These are phyloP conservation scores for Hycleus phaleratus DNA, from an alignment of 1,140 invertebrate genomes.

Conservation along the genomic window DNA sequence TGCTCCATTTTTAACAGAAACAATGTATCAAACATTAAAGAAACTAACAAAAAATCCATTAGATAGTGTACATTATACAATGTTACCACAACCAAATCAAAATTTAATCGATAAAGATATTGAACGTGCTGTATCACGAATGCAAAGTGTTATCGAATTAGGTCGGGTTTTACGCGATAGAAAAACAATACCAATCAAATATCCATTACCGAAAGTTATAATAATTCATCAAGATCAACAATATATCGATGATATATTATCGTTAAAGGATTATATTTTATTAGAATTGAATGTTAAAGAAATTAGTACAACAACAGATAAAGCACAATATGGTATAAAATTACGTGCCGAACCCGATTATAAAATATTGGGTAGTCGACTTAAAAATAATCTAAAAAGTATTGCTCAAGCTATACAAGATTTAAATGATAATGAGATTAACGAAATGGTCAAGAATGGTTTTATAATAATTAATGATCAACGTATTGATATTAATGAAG, in stretches of 20 bases:
- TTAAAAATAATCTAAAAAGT: slow-evolving; percentile 85
- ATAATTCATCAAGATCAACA: slow-evolving; percentile 82
- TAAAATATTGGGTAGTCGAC: slow-evolving; percentile 73
- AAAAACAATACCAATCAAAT: slow-evolving; percentile 91
- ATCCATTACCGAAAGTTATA: slow-evolving; percentile 92
- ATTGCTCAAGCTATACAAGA: slow-evolving; percentile 76
- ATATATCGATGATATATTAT: slow-evolving; percentile 73
- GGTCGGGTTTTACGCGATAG: slow-evolving; percentile 88
- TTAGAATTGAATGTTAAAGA: slow-evolving; percentile 91
- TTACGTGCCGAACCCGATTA: slow-evolving; percentile 90
- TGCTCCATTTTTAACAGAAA: slow-evolving; percentile 94
- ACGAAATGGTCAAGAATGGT: slow-evolving; percentile 65
- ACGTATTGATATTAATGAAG: slow-evolving; percentile 68
- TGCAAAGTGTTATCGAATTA: slow-evolving; percentile 94
- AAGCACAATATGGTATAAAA: slow-evolving; percentile 88
- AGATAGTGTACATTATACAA: slow-evolving; percentile 81
- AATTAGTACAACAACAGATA: slow-evolving; percentile 85
- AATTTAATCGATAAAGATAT: slow-evolving; percentile 78
- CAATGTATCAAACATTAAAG: slow-evolving; percentile 87
- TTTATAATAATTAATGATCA: slow-evolving; percentile 68
- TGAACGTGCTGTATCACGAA: slow-evolving; percentile 80
- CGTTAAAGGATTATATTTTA: slow-evolving; percentile 78
- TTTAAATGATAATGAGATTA: slow-evolving; percentile 72
- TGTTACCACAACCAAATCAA: slow-evolving; percentile 68
- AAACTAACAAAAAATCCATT: slow-evolving; percentile 45